Base-by-base conservation (phyloP, 2,113 vertebrate genomes). In the Solenodon paradoxus region DNA sequence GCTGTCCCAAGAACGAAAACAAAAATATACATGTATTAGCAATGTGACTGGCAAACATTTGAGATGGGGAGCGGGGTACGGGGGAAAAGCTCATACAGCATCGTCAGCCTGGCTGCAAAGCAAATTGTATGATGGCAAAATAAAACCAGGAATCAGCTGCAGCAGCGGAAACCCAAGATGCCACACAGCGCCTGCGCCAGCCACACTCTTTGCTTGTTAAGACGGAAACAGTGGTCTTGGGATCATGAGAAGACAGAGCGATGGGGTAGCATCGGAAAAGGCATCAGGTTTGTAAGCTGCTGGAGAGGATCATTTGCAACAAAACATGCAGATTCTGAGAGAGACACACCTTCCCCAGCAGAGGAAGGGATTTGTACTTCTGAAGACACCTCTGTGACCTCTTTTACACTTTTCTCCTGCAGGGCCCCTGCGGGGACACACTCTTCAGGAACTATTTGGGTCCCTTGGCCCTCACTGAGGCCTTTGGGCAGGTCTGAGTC, bases 41-140 rank as follows among this genome's bases (percentile, higher is more conserved):
- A 99, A 99, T 99, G 98, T 99, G 99, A 99, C 99, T 99, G 98
- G 98, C 99, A 99, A 99, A 99, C 98, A 98, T 98, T 98, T 96
- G 98, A 98, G 98, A 99, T 98, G 98, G 96, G 94, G 96, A 72
- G 89, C n/a, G 47, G 53, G 9, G 57, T 64, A 71, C 7, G 66
- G 88, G 61, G 49, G 86, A 98, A 98, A 98, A 98, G 97, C 95
- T 98, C 97, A 98, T 95, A 97, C 96, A 97, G 98, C 97, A 82
- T 97, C 96, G 97, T 98, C 98, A 98, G 98, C 98, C 98, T 97
- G 98, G 98, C 98, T 96, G 98, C 98, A 98, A 98, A 98, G 98
- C 98, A 87, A 61, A 98, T 97, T 98, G 98, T 95, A 97, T 97
- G 98, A 98, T 87, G 96, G 98, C 98, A 98, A 98, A 98, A 97